Percentiles rank a stretch among this genome's conserved stretches.
Conservation (phyloP, 1,140 invertebrate genomes). For the Mactra quadrangularis region DNA sequence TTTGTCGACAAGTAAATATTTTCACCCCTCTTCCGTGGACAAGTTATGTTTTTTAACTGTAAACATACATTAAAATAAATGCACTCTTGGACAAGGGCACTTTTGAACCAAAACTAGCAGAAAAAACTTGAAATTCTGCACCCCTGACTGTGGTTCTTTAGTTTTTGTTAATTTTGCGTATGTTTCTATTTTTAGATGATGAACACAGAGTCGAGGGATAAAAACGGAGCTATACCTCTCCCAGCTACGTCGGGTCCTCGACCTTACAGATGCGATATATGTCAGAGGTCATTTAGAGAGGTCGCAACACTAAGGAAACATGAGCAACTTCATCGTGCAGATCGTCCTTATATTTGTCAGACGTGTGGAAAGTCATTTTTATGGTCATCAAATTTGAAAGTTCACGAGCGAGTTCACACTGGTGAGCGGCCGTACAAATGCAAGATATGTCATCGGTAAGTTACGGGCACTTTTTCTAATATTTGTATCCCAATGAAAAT, state of each 20-base stretch:
- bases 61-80: too few species aligned
- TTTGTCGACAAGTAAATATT: too few species aligned
- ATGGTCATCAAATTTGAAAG: slow-evolving; percentile 80
- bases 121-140: too few species aligned
- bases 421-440: slow-evolving; percentile 81
- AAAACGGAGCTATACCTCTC: slow-evolving; percentile 48
- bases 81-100: too few species aligned
- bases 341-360: slow-evolving; percentile 81
- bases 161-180: too few species aligned
- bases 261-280: slow-evolving; percentile 95
- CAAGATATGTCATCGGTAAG: slow-evolving; percentile 79
- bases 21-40: too few species aligned
- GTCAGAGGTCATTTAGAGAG: slow-evolving; percentile 88
- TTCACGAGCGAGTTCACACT: slow-evolving; percentile 80
- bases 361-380: slow-evolving; percentile 82
- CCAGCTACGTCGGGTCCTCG: slow-evolving; percentile 89
- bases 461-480: too few species aligned
- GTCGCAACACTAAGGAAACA: slow-evolving; percentile 81
- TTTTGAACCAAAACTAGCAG: too few species aligned
- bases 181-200: slow-evolving; percentile 49
- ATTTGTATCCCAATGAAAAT: too few species aligned
- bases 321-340: slow-evolving; percentile 81
- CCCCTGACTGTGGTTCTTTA: too few species aligned
- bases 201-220: slow-evolving; percentile 48
- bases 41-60: too few species aligned